phyloP scores from a whole-genome alignment of 2,113 vertebrate species.

The Etia nguti region DNA sequence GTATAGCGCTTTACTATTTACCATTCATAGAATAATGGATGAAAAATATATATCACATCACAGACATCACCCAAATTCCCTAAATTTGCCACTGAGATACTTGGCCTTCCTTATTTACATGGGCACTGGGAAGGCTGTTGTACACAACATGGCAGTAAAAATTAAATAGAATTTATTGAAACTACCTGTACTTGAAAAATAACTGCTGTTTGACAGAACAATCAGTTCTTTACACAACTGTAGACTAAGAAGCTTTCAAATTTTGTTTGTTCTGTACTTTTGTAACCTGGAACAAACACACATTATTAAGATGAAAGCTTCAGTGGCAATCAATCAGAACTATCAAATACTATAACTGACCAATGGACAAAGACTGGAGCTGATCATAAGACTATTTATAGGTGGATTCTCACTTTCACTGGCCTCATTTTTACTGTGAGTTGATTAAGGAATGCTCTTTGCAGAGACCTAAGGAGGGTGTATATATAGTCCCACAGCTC shows the following conservation, averaged over 20 bases:
- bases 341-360: background rate
- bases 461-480: background rate
- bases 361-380: background rate
- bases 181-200: background rate
- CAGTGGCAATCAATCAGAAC: background rate
- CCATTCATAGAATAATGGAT: background rate
- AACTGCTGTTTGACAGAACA: background rate
- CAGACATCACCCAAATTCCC: background rate
- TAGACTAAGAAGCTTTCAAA: background rate
- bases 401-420: background rate
- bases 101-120: background rate
- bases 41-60: background rate
- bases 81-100: background rate
- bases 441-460: conserved; percentile 57
- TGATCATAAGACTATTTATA: background rate
- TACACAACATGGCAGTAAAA: background rate
- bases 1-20: no score
- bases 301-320: background rate
- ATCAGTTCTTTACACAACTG: background rate
- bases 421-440: background rate
- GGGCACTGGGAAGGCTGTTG: background rate
- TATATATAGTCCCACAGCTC: conserved; percentile 38
- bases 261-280: background rate
- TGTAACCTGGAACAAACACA: background rate
- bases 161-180: background rate